A percentile compares a stretch with the other conserved stretches of the same genome.
These are phyloP conservation scores for Paramacrobiotus metropolitanus DNA, from an alignment of 1,140 invertebrate species.

Conservation along the genomic window DNA sequence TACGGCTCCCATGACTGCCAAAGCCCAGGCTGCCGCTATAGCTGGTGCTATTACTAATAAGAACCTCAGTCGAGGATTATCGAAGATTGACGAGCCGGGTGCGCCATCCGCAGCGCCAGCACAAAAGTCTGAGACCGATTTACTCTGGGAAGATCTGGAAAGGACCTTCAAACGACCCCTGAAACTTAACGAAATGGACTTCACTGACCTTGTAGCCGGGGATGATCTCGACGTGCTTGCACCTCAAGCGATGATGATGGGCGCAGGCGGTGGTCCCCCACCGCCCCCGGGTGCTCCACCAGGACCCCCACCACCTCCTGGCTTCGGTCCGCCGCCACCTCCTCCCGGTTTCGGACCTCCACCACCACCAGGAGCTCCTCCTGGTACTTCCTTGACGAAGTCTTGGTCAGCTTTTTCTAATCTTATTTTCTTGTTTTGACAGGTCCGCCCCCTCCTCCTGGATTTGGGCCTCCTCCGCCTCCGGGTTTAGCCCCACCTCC, in stretches of 20 bases:
- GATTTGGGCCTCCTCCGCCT: conserved; percentile 12
- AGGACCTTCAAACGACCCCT: conserved; percentile 53
- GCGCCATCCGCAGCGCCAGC: conserved; percentile 29
- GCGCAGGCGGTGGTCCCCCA: not conserved
- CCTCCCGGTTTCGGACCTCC: conserved; percentile 18
- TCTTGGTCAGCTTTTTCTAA: no score
- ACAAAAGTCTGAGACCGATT: conserved; percentile 71
- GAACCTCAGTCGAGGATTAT: conserved; percentile 19
- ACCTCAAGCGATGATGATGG: conserved; percentile 9
- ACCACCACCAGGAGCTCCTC: conserved; percentile 10
- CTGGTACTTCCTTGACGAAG: conserved; percentile 14
- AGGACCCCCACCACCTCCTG: conserved; percentile 12
- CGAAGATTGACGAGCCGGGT: conserved; percentile 13
- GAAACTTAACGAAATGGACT: conserved; percentile 80
- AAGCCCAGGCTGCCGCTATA: conserved; percentile 15
- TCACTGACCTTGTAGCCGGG: conserved; percentile 56
- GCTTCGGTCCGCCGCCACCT: not conserved
- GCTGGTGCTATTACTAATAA: conserved; percentile 17
- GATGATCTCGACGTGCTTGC: conserved; percentile 29
- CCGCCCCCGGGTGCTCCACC: conserved; percentile 17
- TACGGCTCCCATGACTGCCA: conserved; percentile 8
- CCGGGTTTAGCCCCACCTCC: conserved; percentile 3
- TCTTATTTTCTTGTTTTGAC: conserved; percentile 10
- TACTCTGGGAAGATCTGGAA: conserved; percentile 78
- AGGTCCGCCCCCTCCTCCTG: conserved; percentile 18